A percentile compares a stretch with the other conserved stretches of the same genome.
Conservation (phyloP, 2,888 invertebrate genomes). For the Thecocarcelia acutangulata region DNA sequence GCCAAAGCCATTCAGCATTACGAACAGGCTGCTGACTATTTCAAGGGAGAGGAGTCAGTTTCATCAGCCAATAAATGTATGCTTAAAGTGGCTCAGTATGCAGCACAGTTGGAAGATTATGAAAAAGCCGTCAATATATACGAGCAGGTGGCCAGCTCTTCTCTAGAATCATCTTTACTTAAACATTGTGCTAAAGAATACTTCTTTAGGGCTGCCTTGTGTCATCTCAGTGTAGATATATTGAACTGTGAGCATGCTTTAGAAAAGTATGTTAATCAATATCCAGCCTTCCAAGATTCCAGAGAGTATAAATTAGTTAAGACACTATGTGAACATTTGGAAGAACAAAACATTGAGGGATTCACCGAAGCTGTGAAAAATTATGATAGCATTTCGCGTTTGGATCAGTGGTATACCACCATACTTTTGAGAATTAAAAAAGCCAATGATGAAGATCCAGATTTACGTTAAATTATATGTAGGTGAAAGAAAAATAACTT, state of each 20-base stretch:
- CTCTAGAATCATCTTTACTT: conserved; percentile 95
- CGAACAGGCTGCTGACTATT: conserved; percentile 99
- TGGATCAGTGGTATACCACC: conserved; percentile 98
- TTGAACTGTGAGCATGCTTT: conserved; percentile 96
- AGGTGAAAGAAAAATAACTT: conserved; percentile 11
- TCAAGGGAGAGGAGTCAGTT: conserved; percentile 98
- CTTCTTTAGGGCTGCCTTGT: conserved; percentile 97
- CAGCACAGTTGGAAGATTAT: conserved; percentile 97
- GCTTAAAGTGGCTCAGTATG: conserved; percentile 97
- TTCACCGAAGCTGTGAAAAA: conserved; percentile 97
- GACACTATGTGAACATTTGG: conserved; percentile 93
- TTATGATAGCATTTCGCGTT: conserved; percentile 97
- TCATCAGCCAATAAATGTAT: conserved; percentile 99
- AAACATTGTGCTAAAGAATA: conserved; percentile 99
- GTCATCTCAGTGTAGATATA: conserved; percentile 96
- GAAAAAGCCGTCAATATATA: conserved; percentile 98
- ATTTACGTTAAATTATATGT: conserved; percentile 84
- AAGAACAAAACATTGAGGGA: conserved; percentile 96
- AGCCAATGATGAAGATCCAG: conserved; percentile 91
- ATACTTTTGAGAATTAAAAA: conserved; percentile 97
- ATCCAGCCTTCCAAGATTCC: conserved; percentile 97
- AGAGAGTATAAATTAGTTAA: conserved; percentile 96
- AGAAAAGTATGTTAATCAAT: conserved; percentile 95
- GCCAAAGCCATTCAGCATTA: conserved; percentile 92
- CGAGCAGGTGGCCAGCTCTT: conserved; percentile 95